These are phyloP conservation scores for Siphamia tubifer DNA, from an alignment of 2,113 vertebrate genomes.

Conservation along the genomic window DNA sequence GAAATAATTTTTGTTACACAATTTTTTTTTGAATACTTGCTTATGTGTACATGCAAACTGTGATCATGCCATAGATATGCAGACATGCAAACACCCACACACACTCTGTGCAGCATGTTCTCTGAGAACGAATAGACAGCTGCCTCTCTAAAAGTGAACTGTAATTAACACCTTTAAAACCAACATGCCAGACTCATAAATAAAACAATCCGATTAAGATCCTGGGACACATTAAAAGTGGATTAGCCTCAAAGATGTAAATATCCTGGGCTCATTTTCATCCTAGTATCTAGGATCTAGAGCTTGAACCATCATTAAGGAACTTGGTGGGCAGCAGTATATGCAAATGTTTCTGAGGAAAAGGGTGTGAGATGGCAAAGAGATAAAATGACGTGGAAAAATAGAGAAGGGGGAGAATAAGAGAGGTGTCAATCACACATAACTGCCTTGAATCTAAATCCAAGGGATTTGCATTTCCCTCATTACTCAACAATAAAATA, in stretches of 20 bases:
- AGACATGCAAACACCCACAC: neutral
- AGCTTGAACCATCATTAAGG: constrained; percentile 43
- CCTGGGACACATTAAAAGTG: constrained; percentile 55
- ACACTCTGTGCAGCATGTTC: neutral
- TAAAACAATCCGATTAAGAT: constrained; percentile 64
- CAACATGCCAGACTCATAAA: constrained; percentile 61
- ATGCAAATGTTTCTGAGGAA: constrained; percentile 37
- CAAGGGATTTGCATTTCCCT: constrained; percentile 24
- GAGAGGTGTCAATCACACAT: constrained; percentile 40
- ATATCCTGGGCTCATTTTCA: constrained; percentile 63
- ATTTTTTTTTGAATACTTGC: neutral
- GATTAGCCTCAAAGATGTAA: constrained; percentile 66
- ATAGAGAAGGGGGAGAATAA: neutral
- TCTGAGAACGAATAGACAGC: constrained; percentile 50
- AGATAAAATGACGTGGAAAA: constrained; percentile 9
- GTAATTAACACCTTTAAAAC: constrained; percentile 74
- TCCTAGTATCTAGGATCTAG: constrained; percentile 36
- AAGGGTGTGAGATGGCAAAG: neutral
- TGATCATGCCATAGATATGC: neutral
- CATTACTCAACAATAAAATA: constrained; percentile 22
- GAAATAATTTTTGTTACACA: neutral
- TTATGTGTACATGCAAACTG: neutral
- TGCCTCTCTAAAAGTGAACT: constrained; percentile 67
- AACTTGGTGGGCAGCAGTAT: constrained; percentile 1
- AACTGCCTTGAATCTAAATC: constrained; percentile 21